Evolutionary conservation across 2,113 vertebrate genomes (phyloP), one percentile per base, ranked within the genome.

Genomic region (Morone saxatilis): DNA sequence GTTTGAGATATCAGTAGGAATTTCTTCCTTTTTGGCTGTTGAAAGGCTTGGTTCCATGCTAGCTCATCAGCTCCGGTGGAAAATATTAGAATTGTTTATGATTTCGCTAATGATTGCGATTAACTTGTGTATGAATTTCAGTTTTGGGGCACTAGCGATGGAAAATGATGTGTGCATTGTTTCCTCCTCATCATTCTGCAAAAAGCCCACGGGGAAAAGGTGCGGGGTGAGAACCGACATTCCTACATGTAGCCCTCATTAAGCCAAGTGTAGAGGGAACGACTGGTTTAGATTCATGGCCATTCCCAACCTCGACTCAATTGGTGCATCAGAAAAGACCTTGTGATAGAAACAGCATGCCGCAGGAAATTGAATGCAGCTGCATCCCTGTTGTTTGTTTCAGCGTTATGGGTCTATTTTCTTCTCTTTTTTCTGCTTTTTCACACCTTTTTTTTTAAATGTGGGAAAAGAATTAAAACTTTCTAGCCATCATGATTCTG

Each of bases 291-390:
- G 80, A 92, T 94, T 93, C 88, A 91, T 69, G 81, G 85, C 83
- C 91, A 83, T 91, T 87, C 90, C 68, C 82, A 86, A 87, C 70
- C 90, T 83, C 86, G 22, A 76, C 76, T 86, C 88, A 54, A 59
- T 82, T 67, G 86, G 51, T 85, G 92, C 76, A 90, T 92, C 89
- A 91, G 87, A 90, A 86, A 83, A 76, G 89, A 90, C 77, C 90
- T 86, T 76, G 70, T 91, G 92, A 93, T 93, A 71, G 90, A 90
- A 94, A 91, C 86, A 87, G 88, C 92, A 91, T 91, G 91, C 74
- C 48, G 71, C 76, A 92, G 93, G 92, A 94, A 93, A 94, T 94
- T 88, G 84, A 93, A 91, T 54, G 76, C 92, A 93, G 91, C 91
- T 94, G 92, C 84, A 69, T 74, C 70, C 56, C 77, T 79, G 72